These are phyloP conservation scores for Calliphora vomitoria DNA, from an alignment of 2,888 invertebrate genomes.

Conservation along the genomic window DNA sequence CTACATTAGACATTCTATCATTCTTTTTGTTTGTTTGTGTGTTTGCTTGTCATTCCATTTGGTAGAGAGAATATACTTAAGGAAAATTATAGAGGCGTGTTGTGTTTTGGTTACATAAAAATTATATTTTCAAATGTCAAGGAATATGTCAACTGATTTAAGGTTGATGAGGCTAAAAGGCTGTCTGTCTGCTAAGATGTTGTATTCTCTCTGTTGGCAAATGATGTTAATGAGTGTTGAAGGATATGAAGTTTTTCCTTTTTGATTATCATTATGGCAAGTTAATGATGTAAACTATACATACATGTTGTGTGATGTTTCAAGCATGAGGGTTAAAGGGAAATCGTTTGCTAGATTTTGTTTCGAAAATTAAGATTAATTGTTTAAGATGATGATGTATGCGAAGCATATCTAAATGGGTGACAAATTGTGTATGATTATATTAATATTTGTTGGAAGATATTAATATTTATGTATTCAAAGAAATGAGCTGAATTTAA, in stretches of 20 bases:
- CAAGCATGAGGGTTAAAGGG: not conserved
- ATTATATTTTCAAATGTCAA: slow-evolving; percentile 52
- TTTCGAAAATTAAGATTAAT: not conserved
- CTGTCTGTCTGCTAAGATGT: not conserved
- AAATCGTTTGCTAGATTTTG: not conserved
- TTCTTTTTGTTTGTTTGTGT: not conserved
- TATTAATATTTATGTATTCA: not conserved
- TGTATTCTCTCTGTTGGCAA: slow-evolving; percentile 10
- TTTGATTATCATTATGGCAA: slow-evolving; percentile 30
- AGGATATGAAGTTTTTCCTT: slow-evolving; percentile 8
- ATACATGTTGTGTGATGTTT: not conserved
- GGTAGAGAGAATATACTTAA: slow-evolving; percentile 34
- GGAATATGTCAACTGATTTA: slow-evolving; percentile 61
- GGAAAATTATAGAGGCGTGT: slow-evolving; percentile 62
- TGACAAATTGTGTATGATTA: slow-evolving; percentile 11
- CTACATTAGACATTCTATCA: slow-evolving; percentile 21
- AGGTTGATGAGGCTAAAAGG: slow-evolving; percentile 35
- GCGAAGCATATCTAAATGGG: slow-evolving; percentile 5
- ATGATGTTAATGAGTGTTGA: slow-evolving; percentile 50
- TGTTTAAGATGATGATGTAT: slow-evolving; percentile 8
- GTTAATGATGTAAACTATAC: slow-evolving; percentile 29
- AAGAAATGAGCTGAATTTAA: too few relatives aligned
- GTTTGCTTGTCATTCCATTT: slow-evolving; percentile 10
- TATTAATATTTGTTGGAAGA: not conserved
- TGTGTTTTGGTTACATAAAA: slow-evolving; percentile 43